Conservation (phyloP, 1,140 invertebrate species). For the Penaeus indicus region DNA sequence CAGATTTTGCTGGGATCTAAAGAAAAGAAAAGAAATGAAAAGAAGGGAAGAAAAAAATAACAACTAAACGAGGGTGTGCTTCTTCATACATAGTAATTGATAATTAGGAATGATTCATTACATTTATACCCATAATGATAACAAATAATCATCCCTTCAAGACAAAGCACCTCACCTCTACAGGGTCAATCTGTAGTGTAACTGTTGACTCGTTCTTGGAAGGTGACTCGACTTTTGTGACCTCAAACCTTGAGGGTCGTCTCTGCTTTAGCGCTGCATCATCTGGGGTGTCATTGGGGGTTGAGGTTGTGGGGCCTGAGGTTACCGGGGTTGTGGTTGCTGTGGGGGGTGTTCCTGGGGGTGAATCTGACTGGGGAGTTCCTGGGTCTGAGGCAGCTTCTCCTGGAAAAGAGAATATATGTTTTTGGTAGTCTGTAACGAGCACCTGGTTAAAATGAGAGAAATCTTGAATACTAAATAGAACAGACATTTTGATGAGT, state of each 20-base stretch:
- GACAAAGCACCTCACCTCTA: slow-evolving; percentile 38
- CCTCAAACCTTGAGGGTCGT: slow-evolving; percentile 61
- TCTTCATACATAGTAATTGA: too few species aligned
- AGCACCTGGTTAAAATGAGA: too few species aligned
- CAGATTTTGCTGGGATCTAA: slow-evolving; percentile 50
- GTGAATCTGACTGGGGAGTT: background rate
- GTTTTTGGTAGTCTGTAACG: too few species aligned
- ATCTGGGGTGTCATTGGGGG: background rate
- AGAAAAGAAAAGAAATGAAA: background rate
- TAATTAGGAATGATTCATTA: too few species aligned
- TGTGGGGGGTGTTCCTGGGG: slow-evolving; percentile 8
- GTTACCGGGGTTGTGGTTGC: background rate
- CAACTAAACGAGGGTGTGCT: too few species aligned
- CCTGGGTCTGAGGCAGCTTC: background rate
- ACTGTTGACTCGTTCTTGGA: slow-evolving; percentile 48
- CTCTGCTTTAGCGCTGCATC: slow-evolving; percentile 1
- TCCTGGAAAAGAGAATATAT: background rate
- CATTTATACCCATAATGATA: too few species aligned
- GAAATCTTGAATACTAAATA: too few species aligned
- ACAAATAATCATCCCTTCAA: too few species aligned
- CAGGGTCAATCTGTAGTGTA: slow-evolving; percentile 57
- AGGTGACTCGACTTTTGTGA: slow-evolving; percentile 55
- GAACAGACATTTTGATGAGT: too few species aligned
- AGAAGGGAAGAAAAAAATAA: background rate
- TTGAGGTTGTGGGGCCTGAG: background rate